Evolutionary conservation across 2,113 vertebrate genomes (phyloP).

Genomic region (Eudyptes chrysolophus): DNA sequence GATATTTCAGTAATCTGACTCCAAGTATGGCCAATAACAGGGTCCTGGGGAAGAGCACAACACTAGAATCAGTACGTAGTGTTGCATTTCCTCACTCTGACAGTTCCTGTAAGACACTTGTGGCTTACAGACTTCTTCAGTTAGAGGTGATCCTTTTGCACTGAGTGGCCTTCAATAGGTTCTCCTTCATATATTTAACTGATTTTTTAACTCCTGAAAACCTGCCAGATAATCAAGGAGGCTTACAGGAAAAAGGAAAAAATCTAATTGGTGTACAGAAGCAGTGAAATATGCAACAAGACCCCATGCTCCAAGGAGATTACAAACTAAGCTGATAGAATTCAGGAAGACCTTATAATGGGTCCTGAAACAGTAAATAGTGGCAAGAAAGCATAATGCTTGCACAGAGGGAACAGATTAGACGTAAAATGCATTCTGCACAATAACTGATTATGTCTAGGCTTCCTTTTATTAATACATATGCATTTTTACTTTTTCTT

Average conservation of each 20-base stretch:
- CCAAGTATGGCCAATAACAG: background rate
- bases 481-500: background rate
- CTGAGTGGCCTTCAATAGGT: background rate
- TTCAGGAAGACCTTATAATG: background rate
- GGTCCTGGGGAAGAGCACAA: background rate
- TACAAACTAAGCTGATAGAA: background rate
- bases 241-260: background rate
- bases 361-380: background rate
- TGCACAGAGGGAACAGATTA: background rate
- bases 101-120: background rate
- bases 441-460: background rate
- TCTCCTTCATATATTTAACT: background rate
- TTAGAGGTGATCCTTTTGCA: background rate
- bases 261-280: background rate
- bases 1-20: background rate
- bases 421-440: background rate
- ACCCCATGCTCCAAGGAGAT: background rate
- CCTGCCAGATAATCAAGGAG: background rate
- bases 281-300: background rate
- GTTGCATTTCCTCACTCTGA: background rate
- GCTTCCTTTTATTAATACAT: background rate
- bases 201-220: background rate
- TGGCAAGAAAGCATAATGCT: background rate
- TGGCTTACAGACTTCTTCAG: background rate
- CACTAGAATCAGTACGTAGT: background rate